Percentiles rank a stretch among this genome's conserved stretches.
These are phyloP conservation scores for Nyctibius bracteatus DNA, from an alignment of 2,113 vertebrate species.

Conservation along the genomic window DNA sequence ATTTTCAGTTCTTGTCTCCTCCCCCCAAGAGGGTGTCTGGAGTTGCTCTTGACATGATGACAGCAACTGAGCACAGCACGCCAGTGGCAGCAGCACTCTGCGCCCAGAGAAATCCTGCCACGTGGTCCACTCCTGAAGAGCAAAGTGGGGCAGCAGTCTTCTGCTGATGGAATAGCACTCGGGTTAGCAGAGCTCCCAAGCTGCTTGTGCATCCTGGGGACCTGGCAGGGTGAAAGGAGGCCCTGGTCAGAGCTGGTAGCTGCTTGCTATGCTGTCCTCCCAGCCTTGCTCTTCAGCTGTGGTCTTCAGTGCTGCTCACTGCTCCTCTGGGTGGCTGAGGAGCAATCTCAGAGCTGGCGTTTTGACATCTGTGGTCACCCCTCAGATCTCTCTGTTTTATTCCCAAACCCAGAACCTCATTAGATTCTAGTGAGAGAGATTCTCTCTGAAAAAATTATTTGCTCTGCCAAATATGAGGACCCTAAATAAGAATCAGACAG, in stretches of 20 bases:
- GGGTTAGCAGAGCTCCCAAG: neutral
- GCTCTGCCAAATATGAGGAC: neutral
- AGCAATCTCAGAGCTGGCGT: neutral
- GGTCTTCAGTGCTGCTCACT: neutral
- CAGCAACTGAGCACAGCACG: neutral
- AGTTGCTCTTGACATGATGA: neutral
- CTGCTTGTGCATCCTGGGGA: neutral
- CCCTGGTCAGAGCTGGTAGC: neutral
- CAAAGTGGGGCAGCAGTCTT: rapidly evolving
- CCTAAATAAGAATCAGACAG: neutral
- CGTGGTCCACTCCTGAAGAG: rapidly evolving
- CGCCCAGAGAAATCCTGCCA: rapidly evolving
- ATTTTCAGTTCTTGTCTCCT: neutral
- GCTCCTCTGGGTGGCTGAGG: neutral
- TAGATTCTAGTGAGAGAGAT: neutral
- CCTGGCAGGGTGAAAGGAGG: neutral
- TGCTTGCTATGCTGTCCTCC: neutral
- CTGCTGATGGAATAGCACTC: rapidly evolving
- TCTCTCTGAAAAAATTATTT: neutral
- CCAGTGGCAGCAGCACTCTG: neutral
- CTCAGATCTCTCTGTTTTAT: neutral
- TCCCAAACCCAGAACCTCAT: neutral
- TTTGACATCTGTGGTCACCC: neutral
- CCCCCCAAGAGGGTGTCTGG: neutral
- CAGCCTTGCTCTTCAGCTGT: neutral